Percentiles rank a stretch among this genome's conserved stretches.
Evolutionary conservation across 2,113 vertebrate genomes (phyloP).

Genomic region (Oriolus oriolus): DNA sequence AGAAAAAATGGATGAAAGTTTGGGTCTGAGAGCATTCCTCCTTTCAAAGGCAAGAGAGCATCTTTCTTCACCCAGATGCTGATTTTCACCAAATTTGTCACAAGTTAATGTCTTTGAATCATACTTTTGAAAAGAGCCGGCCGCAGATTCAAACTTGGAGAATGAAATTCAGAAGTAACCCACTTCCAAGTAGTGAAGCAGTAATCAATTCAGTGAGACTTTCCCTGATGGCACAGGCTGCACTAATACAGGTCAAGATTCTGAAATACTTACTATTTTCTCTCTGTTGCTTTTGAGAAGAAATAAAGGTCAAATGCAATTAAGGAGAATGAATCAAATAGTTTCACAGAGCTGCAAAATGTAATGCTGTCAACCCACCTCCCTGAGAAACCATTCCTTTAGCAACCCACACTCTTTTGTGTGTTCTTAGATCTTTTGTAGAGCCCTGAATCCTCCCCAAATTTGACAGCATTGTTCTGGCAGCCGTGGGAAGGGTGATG

Average conservation of each 20-base stretch:
- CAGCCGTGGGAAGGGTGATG: background rate
- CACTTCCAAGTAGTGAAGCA: background rate
- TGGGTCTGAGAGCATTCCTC: background rate
- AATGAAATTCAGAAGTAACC: background rate
- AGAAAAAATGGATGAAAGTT: background rate
- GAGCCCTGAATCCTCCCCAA: background rate
- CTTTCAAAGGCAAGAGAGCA: background rate
- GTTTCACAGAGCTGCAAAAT: background rate
- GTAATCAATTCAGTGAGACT: background rate
- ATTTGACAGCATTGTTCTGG: slow-evolving; percentile 28
- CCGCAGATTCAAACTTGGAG: background rate
- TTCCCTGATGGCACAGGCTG: background rate
- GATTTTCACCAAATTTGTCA: background rate
- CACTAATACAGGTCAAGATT: background rate
- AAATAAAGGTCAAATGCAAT: background rate
- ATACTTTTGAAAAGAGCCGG: background rate
- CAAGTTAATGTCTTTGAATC: background rate
- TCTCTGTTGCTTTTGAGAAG: background rate
- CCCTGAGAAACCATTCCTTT: background rate
- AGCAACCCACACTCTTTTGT: background rate
- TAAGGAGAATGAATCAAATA: slow-evolving; percentile 39
- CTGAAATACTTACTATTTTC: background rate
- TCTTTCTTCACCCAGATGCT: background rate
- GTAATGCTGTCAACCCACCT: slow-evolving; percentile 9
- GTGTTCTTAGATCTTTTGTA: slow-evolving; percentile 4